phyloP scores from a whole-genome alignment of 2,888 invertebrate genomes.

The Lasioglossum pauxillum region DNA sequence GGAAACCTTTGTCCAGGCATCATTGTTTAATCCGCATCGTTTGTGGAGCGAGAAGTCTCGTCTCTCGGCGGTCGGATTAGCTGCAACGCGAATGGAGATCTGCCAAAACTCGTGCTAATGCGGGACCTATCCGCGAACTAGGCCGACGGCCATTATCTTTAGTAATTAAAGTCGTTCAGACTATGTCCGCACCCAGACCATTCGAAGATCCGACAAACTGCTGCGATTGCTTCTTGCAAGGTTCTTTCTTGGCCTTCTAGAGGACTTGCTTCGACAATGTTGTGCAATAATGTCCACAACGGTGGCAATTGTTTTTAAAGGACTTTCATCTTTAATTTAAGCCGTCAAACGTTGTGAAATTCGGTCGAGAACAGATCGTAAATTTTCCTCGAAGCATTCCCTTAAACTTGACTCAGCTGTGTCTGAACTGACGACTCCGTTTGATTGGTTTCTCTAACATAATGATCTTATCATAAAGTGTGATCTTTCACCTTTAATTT shows the following conservation, averaged over 20 bases:
- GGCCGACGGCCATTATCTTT: constrained; percentile 51
- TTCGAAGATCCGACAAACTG: neutral
- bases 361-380: too few species aligned
- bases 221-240: neutral
- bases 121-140: constrained; percentile 50
- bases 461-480: too few species aligned
- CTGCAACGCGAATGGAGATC: constrained; percentile 46
- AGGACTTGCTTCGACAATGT: neutral
- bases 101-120: constrained; percentile 55
- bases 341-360: too few species aligned
- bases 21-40: constrained; percentile 5
- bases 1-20: neutral
- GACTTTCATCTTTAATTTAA: too few species aligned
- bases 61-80: constrained; percentile 22
- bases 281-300: neutral
- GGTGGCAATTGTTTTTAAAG: neutral
- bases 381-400: too few species aligned
- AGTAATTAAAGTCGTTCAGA: constrained; percentile 36
- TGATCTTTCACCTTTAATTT: too few species aligned
- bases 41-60: neutral
- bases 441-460: too few species aligned
- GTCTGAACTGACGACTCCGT: too few species aligned
- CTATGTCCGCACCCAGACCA: neutral
- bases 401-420: too few species aligned
- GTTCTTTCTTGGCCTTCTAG: neutral